phyloP scores from a whole-genome alignment of 2,797 vertebrate species.

The Garrulus glandarius region DNA sequence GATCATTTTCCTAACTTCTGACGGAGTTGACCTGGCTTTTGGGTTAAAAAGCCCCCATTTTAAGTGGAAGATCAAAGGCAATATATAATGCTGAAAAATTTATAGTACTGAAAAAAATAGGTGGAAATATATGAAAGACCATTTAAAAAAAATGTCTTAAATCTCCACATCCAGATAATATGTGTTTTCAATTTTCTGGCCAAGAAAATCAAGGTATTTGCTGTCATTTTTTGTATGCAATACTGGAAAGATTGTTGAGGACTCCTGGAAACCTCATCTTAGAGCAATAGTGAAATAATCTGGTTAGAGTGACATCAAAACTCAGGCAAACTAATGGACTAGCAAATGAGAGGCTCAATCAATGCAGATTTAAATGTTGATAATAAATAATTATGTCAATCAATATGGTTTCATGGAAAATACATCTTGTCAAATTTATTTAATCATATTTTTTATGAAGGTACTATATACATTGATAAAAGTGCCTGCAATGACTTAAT shows the following conservation, averaged over 20 bases:
- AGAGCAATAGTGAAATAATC: not conserved
- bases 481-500: constrained; percentile 21
- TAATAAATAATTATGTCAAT: constrained; percentile 54
- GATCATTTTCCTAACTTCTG: not conserved
- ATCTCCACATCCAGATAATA: not conserved
- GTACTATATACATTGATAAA: not conserved
- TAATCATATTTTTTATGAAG: constrained; percentile 40
- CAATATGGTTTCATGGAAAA: constrained; percentile 40
- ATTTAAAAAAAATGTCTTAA: not conserved
- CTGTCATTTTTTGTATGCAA: not conserved
- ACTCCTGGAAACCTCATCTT: not conserved
- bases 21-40: not conserved
- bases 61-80: not conserved
- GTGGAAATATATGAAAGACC: not conserved
- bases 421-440: constrained; percentile 32
- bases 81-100: not conserved
- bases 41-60: not conserved
- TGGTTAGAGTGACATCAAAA: constrained; percentile 4
- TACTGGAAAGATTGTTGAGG: not conserved
- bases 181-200: not conserved
- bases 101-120: not conserved
- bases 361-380: constrained; percentile 16
- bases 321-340: not conserved
- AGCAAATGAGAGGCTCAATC: constrained; percentile 6
- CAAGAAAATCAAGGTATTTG: not conserved